Evolutionary conservation across 2,888 invertebrate genomes (phyloP), one percentile per base, ranked within the genome.

Genomic region (Poecilobothrus nobilitatus): DNA sequence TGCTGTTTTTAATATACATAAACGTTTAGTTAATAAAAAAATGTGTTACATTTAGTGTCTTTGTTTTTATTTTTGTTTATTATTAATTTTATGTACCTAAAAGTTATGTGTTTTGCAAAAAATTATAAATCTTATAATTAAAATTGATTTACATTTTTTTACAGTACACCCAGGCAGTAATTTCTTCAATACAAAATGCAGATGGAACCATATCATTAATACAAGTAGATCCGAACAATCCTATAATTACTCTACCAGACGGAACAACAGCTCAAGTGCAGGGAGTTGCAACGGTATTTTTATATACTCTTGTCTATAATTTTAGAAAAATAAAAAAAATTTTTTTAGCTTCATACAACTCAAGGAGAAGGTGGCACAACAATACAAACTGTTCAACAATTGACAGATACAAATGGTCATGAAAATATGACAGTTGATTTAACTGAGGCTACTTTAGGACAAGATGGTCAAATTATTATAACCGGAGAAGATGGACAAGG

Each of bases 201-300:
- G 97, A 97, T 84, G 97, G 97, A 72, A 92, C 95, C 12, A 93
- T 97, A 72, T 96, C 96, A 71, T 91, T 97, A 73, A 95, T 97
- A 74, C 96, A 96, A 84, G 93, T 95, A 75, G 95, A 95, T 84
- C 94, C 95, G 68, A 92, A 89, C 81, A 94, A 92, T 84, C 93
- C 94, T 72, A 94, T 97, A 77, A 95, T 97, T 76, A 96, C 95
- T 65, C 86, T 97, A 79, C 94, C 96, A 0, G 96, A 97, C 83
- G 96, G 96, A 71, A 95, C 95, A 74, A 95, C 95, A 68, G 96
- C 95, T 68, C 95, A 95, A 83, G 95, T 97, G 71, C 90, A 91
- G 82, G 91, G 91, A 64, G 80, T 81, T 65, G 79, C 81, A 72
- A 81, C 81, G 75, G 82, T 81, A 76, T 74, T 71, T 71, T n/a